phyloP scores from a whole-genome alignment of 2,113 vertebrate genomes.

The Martes martes region DNA sequence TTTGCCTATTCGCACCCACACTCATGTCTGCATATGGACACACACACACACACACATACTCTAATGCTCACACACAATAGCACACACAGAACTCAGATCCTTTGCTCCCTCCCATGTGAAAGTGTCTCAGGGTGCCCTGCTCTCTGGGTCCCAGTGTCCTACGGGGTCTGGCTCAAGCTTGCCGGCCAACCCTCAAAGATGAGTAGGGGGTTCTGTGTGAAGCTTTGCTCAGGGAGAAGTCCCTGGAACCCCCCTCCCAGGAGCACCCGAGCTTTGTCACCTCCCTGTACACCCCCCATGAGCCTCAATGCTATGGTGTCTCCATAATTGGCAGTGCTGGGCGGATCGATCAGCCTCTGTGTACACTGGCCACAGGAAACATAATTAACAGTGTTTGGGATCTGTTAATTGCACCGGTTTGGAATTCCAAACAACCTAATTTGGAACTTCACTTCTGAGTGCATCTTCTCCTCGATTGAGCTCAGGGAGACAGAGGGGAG shows the following conservation, averaged over 20 bases:
- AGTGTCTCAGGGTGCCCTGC: background rate
- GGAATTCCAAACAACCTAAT: constrained; percentile 71
- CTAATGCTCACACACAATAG: background rate
- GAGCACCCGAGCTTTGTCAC: rapidly evolving
- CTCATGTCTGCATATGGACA: rapidly evolving
- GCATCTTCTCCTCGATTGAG: background rate
- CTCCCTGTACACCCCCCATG: background rate
- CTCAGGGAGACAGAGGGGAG: background rate
- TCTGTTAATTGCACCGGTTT: constrained; percentile 61
- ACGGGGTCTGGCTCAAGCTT: background rate
- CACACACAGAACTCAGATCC: background rate
- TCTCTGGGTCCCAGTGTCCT: background rate
- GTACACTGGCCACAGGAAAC: constrained; percentile 67
- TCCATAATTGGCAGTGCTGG: constrained; percentile 41
- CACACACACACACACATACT: too few species aligned
- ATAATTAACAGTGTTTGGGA: constrained; percentile 72
- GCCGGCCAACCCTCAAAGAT: background rate
- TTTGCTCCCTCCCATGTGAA: background rate
- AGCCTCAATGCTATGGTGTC: background rate
- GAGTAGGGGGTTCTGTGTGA: rapidly evolving
- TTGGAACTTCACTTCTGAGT: constrained; percentile 34
- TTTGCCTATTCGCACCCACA: rapidly evolving
- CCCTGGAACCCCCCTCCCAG: rapidly evolving
- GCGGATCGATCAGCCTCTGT: constrained; percentile 66
- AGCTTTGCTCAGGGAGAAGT: background rate